Conservation (phyloP, 2,888 invertebrate genomes). For the Eubasilissa splendida region DNA sequence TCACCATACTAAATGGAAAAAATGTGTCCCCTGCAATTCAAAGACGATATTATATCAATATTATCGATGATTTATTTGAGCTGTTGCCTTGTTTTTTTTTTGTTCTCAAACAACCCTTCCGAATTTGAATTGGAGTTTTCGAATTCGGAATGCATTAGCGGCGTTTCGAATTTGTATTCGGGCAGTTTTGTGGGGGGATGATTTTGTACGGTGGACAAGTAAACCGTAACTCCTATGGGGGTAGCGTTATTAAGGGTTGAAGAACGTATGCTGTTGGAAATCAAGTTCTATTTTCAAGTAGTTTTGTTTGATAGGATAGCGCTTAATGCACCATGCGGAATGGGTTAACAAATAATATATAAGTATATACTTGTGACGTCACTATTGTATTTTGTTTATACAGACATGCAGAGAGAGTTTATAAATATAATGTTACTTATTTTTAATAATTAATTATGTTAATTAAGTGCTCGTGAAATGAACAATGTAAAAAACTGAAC, state of each 20-base stretch:
- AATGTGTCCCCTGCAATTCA: conserved; percentile 16
- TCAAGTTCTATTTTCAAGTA: background rate
- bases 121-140: conserved; percentile 20
- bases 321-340: background rate
- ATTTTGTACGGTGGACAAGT: conserved; percentile 17
- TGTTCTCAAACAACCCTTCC: conserved; percentile 32
- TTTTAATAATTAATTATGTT: no score
- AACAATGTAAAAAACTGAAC: no score
- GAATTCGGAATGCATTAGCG: conserved; percentile 38
- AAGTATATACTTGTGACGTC: background rate
- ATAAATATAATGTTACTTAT: no score
- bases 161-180: conserved; percentile 36
- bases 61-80: conserved; percentile 34
- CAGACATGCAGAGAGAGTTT: no score
- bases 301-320: background rate
- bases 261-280: background rate
- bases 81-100: background rate
- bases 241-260: background rate
- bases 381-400: no score
- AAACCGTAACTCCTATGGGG: background rate
- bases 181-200: conserved; percentile 6
- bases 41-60: conserved; percentile 32
- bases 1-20: background rate
- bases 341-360: background rate
- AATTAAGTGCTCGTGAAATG: no score